Evolutionary conservation across 30 jellyfish, hydroid and myxozoan species (phyloP).

Genomic region (Hydra vulgaris): DNA sequence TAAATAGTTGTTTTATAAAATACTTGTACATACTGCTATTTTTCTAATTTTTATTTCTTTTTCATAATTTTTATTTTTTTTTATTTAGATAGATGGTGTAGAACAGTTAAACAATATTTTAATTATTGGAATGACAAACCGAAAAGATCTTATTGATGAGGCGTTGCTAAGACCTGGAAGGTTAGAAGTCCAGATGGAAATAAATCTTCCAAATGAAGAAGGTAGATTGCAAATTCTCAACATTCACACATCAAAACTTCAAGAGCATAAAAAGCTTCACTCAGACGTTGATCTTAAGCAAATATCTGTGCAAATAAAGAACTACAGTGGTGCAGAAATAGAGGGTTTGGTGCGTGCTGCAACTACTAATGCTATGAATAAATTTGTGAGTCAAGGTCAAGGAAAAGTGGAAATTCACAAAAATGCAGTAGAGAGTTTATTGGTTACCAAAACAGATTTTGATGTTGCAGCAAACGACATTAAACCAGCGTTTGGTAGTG

Average conservation of each 20-base stretch:
- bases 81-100: constrained; percentile 94
- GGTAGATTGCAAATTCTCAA: constrained; percentile 89
- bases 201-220: constrained; percentile 80
- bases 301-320: constrained; percentile 73
- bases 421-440: constrained; percentile 47
- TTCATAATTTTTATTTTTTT: too few relatives aligned
- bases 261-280: constrained; percentile 42
- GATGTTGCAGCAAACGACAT: constrained; percentile 75
- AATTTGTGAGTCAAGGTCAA: constrained; percentile 47
- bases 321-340: constrained; percentile 98
- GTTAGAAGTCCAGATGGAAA: constrained; percentile 94
- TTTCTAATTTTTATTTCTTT: too few relatives aligned
- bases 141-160: constrained; percentile 90
- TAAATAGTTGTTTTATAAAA: too few relatives aligned
- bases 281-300: constrained; percentile 38
- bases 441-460: constrained; percentile 59
- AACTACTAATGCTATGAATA: constrained; percentile 87
- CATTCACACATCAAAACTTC: constrained; percentile 70
- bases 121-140: constrained; percentile 96
- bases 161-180: constrained; percentile 97
- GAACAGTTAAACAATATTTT: constrained; percentile 87
- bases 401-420: constrained; percentile 63
- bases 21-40: too few relatives aligned
- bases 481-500: constrained; percentile 93
- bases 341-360: constrained; percentile 99